Base-by-base conservation (phyloP, 2,888 invertebrate species). In the Drosophila acutilabella region DNA sequence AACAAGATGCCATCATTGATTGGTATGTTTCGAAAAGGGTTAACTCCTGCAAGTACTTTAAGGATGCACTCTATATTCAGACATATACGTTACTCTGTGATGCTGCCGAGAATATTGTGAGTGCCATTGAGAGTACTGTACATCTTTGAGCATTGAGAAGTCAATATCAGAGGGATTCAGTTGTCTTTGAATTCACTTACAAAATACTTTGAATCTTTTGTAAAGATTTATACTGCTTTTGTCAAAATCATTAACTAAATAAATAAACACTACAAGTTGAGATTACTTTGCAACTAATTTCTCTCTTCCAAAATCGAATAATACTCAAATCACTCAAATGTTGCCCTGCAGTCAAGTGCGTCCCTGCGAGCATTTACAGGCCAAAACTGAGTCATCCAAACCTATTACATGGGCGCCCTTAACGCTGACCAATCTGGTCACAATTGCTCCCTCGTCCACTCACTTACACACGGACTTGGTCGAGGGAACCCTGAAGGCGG, bases 11-110 rank as follows among this genome's bases (percentile, higher is more conserved):
- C 0, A 54, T 53, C 18, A 26, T 72, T 0, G 58, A 58, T 2
- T 41, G 51, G 51, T 30, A 64, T 4, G 23, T 87, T 4, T 45
- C 73, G 2, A 79, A 80, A 33, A 70, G 64, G 13, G 66, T 88
- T 1, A 59, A 56, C 0, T 7, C 44, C 40, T 67, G 67, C n/a
- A 90, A 90, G 48, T 71, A 75, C 30, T 85, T 90, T 7, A 73
- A 76, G n/a, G 90, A 90, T 42, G 53, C 88, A 0, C 74, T 90
- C n/a, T 91, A 90, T 47, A 67, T 90, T 68, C 89, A 90, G 14
- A 91, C 91, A 7, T 90, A 91, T 23, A 79, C 78, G 1, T 40
- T 89, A 36, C 36, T 90, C 50, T 89, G 91, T 13, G 81, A 90
- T 71, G 72, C 81, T 7, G 76, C 71, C n/a, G 90, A 90, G 69